Percentiles rank a stretch among this genome's conserved stretches.
These are phyloP conservation scores for Branchellion lobata DNA, from an alignment of 2,888 invertebrate genomes.

Conservation along the genomic window DNA sequence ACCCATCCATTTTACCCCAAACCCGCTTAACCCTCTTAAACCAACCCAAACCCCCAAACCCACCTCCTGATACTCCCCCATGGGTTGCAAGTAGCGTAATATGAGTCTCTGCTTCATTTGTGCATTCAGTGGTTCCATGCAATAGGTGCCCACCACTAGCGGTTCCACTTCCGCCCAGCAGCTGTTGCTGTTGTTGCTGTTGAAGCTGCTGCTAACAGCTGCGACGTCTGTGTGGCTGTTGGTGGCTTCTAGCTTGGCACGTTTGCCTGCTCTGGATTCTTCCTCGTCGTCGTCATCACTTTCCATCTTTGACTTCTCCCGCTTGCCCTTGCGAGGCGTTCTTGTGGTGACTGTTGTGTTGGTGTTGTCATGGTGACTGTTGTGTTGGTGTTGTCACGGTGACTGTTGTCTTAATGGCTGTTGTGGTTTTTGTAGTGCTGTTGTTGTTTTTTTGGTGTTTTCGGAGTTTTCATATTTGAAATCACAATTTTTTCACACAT, in stretches of 20 bases:
- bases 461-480: too few species aligned
- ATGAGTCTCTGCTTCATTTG: slow-evolving; percentile 90
- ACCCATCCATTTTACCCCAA: too few species aligned
- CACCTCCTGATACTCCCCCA: slow-evolving; percentile 84
- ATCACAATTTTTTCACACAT: too few species aligned
- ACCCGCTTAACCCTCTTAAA: not conserved
- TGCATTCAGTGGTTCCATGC: slow-evolving; percentile 82
- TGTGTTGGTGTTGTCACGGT: too few species aligned
- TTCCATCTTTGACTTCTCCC: not conserved
- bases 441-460: too few species aligned
- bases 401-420: too few species aligned
- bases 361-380: too few species aligned
- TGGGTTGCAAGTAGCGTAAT: slow-evolving; percentile 86
- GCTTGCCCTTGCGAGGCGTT: slow-evolving; percentile 19
- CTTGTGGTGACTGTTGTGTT: too few species aligned
- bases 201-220: not conserved
- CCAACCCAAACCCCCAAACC: not conserved
- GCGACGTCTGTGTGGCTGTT: not conserved
- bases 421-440: too few species aligned
- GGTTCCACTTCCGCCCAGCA: slow-evolving; percentile 88
- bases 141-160: slow-evolving; percentile 83
- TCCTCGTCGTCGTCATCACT: slow-evolving; percentile 6
- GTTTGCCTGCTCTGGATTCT: not conserved
- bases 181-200: slow-evolving; percentile 70
- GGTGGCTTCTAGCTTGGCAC: not conserved